Percentiles rank a stretch among this genome's conserved stretches.
These are phyloP conservation scores for Muscicapa comitata DNA, from an alignment of 2,797 vertebrate species.

Conservation along the genomic window DNA sequence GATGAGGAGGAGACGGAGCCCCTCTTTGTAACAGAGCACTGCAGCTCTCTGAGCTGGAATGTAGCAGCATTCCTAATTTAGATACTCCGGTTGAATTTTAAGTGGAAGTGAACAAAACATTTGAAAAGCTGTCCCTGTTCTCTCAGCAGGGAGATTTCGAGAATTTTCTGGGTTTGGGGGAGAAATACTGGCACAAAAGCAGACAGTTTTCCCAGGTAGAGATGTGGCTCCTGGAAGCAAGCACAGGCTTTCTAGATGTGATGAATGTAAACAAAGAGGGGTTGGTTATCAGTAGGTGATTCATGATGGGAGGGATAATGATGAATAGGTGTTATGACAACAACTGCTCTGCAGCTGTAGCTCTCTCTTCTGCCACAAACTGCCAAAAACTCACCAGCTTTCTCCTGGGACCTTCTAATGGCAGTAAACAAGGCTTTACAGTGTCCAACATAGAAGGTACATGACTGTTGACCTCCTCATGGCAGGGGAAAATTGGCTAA, in stretches of 20 bases:
- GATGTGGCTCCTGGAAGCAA: neutral
- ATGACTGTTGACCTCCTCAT: constrained; percentile 32
- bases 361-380: constrained; percentile 31
- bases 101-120: constrained; percentile 69
- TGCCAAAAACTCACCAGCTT: constrained; percentile 50
- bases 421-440: constrained; percentile 42
- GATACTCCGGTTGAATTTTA: constrained; percentile 69
- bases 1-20: neutral
- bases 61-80: constrained; percentile 68
- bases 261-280: constrained; percentile 47
- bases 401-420: constrained; percentile 45
- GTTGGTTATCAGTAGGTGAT: constrained; percentile 40
- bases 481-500: constrained; percentile 36
- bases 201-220: constrained; percentile 35
- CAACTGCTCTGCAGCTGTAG: constrained; percentile 65
- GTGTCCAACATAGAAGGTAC: constrained; percentile 34
- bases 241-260: neutral
- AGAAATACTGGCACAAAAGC: constrained; percentile 8
- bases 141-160: constrained; percentile 54
- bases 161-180: constrained; percentile 46
- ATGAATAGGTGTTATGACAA: constrained; percentile 66
- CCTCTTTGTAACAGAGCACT: constrained; percentile 53
- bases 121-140: constrained; percentile 68
- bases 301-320: constrained; percentile 54
- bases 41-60: constrained; percentile 61